Evolutionary conservation across 2,113 vertebrate genomes (phyloP).

Genomic region (Protobothrops flavoviridis): DNA sequence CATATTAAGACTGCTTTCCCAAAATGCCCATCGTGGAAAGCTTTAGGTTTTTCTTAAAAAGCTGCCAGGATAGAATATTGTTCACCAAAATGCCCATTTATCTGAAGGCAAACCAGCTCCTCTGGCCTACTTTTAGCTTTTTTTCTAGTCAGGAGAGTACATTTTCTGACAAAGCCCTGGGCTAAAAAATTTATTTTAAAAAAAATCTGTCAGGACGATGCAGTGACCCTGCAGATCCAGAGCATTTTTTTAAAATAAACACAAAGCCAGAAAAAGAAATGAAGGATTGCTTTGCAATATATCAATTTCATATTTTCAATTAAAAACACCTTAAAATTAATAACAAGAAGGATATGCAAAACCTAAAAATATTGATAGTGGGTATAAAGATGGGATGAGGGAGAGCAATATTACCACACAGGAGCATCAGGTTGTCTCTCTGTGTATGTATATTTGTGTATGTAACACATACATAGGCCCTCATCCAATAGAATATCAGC

Average conservation of each 20-base stretch:
- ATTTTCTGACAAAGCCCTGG: neutral
- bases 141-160: neutral
- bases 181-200: neutral
- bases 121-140: neutral
- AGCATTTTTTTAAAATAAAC: neutral
- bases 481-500: neutral
- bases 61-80: neutral
- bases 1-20: neutral
- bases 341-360: neutral
- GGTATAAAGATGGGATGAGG: neutral
- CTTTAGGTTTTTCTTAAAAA: neutral
- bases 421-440: neutral
- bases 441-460: neutral
- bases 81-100: neutral
- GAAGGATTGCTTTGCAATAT: neutral
- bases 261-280: neutral
- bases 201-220: neutral
- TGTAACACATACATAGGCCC: neutral
- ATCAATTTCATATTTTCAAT: neutral
- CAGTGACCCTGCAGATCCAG: neutral
- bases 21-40: neutral
- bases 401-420: neutral
- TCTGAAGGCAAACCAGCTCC: neutral
- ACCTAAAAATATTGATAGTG: neutral
- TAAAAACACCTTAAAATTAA: neutral